These are phyloP conservation scores for Colaptes auratus DNA, from an alignment of 2,113 vertebrate genomes.

Conservation along the genomic window DNA sequence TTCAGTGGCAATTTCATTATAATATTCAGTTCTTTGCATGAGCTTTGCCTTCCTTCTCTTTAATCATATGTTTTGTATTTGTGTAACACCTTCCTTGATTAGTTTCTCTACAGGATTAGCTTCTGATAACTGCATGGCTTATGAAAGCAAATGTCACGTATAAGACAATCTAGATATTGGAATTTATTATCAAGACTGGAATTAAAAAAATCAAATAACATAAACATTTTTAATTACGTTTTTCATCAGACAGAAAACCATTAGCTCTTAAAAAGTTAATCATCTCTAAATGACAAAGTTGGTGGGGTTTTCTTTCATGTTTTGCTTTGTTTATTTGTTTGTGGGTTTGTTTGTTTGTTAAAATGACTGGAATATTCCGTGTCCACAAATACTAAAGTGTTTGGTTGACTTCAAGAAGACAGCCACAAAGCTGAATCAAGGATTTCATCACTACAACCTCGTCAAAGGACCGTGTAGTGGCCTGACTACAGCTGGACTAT, in stretches of 20 bases:
- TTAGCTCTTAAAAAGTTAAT: conserved; percentile 19
- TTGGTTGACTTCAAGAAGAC: not conserved
- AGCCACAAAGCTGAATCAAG: not conserved
- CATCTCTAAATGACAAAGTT: not conserved
- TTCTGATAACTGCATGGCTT: conserved; percentile 78
- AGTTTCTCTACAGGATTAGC: conserved; percentile 84
- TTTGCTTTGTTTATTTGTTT: not conserved
- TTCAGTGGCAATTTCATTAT: conserved; percentile 78
- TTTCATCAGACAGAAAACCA: conserved; percentile 27
- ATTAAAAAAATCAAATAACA: conserved; percentile 28
- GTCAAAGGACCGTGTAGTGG: not conserved
- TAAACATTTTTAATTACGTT: conserved; percentile 68
- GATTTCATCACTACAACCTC: not conserved
- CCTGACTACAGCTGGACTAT: not conserved
- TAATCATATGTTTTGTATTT: conserved; percentile 87
- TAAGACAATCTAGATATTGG: conserved; percentile 72
- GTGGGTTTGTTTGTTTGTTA: not conserved
- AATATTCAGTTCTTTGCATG: conserved; percentile 74
- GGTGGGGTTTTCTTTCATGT: not conserved
- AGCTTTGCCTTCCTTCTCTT: conserved; percentile 78
- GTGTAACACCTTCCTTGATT: conserved; percentile 87
- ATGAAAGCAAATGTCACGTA: conserved; percentile 81
- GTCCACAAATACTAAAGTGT: not conserved
- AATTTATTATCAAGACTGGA: conserved; percentile 59
- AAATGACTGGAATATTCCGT: not conserved